phyloP scores from a whole-genome alignment of 2,888 invertebrate genomes.

The Limenitis camilla region DNA sequence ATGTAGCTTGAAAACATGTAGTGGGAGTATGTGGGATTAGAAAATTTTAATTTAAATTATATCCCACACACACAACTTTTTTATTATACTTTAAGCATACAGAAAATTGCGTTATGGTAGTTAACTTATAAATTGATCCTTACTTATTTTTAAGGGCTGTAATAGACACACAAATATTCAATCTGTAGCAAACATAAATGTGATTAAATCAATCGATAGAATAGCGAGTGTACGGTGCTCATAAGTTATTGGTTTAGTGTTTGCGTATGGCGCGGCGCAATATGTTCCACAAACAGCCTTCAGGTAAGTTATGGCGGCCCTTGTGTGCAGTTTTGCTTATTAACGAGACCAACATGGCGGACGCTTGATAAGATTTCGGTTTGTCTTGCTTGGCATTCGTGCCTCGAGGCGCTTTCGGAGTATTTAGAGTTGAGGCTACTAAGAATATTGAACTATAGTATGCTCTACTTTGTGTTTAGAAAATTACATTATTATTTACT shows the following conservation, averaged over 20 bases:
- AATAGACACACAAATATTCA: too few species aligned
- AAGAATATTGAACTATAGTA: slow-evolving; percentile 22
- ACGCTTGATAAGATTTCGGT: slow-evolving; percentile 70
- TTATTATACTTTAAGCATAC: too few species aligned
- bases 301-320: slow-evolving; percentile 57
- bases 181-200: background rate
- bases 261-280: slow-evolving; percentile 51
- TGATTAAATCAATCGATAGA: slow-evolving; percentile 14
- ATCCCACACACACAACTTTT: too few species aligned
- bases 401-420: slow-evolving; percentile 60
- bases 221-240: slow-evolving; percentile 37
- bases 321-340: slow-evolving; percentile 72
- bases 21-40: too few species aligned
- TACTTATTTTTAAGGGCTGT: too few species aligned
- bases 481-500: too few species aligned
- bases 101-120: too few species aligned
- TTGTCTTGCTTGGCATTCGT: slow-evolving; percentile 68
- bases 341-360: slow-evolving; percentile 67
- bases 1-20: too few species aligned
- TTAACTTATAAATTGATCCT: too few species aligned
- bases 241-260: slow-evolving; percentile 50
- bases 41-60: too few species aligned
- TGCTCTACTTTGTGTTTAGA: slow-evolving; percentile 37
- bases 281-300: slow-evolving; percentile 60
- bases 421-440: slow-evolving; percentile 59